Percentiles rank a stretch among this genome's conserved stretches.
These are phyloP conservation scores for Stomatorhinus walkeri DNA, from an alignment of 2,797 vertebrate species.

Conservation along the genomic window DNA sequence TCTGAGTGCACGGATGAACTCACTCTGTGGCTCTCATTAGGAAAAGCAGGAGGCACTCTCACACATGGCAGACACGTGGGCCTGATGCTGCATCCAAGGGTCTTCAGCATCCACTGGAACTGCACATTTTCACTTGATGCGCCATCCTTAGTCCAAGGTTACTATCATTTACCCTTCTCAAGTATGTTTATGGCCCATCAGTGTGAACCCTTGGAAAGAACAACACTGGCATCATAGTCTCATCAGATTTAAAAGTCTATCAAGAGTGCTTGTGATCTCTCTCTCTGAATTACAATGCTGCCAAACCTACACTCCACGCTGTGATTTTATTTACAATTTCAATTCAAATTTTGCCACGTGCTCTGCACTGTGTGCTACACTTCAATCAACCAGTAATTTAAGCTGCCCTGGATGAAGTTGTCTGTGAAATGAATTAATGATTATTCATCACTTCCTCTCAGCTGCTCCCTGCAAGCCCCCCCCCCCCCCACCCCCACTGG, in stretches of 20 bases:
- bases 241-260: slow-evolving; percentile 12
- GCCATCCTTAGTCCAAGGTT: slow-evolving; percentile 6
- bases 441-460: not conserved
- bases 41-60: not conserved
- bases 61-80: not conserved
- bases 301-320: not conserved
- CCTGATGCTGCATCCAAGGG: not conserved
- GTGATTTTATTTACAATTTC: slow-evolving; percentile 4
- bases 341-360: not conserved
- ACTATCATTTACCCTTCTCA: not conserved
- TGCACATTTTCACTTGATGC: not conserved
- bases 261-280: not conserved
- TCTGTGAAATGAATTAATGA: slow-evolving; percentile 2
- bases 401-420: not conserved
- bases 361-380: not conserved
- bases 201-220: not conserved
- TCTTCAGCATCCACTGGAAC: not conserved
- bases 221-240: slow-evolving; percentile 3
- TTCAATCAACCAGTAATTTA: not conserved
- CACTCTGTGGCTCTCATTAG: not conserved
- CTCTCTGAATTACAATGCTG: slow-evolving; percentile 5
- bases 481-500: not conserved
- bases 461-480: not conserved
- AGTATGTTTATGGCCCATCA: not conserved
- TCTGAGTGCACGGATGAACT: not conserved